phyloP scores from a whole-genome alignment of 2,113 vertebrate species.

The Stigmatopora nigra region DNA sequence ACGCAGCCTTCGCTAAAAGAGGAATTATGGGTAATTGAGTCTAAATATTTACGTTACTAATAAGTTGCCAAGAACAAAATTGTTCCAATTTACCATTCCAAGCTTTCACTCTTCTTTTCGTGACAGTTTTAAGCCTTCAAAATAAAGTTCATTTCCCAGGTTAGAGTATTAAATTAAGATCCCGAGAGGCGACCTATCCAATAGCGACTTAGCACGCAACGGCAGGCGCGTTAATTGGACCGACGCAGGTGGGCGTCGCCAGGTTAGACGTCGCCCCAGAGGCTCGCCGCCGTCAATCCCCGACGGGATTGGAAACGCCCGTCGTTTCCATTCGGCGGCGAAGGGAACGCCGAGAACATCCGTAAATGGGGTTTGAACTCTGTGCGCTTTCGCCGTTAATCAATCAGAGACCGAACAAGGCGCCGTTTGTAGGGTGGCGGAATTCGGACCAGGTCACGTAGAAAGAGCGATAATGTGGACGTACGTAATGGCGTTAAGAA shows the following conservation, averaged over 20 bases:
- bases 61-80: background rate
- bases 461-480: background rate
- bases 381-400: background rate
- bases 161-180: background rate
- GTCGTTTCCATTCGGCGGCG: background rate
- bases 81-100: background rate
- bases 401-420: background rate
- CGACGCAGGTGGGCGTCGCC: background rate
- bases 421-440: background rate
- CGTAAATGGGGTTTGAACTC: background rate
- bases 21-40: constrained; percentile 58
- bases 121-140: background rate
- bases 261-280: background rate
- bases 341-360: background rate
- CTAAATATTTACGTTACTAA: background rate
- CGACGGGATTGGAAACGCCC: background rate
- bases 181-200: too few species aligned
- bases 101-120: background rate
- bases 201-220: background rate
- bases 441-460: background rate
- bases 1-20: constrained; percentile 26
- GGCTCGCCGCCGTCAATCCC: background rate
- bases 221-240: background rate
- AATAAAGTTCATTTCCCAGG: background rate
- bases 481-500: background rate